Conservation (phyloP, 2,888 invertebrate species). For the Drosophila niveifrons region DNA sequence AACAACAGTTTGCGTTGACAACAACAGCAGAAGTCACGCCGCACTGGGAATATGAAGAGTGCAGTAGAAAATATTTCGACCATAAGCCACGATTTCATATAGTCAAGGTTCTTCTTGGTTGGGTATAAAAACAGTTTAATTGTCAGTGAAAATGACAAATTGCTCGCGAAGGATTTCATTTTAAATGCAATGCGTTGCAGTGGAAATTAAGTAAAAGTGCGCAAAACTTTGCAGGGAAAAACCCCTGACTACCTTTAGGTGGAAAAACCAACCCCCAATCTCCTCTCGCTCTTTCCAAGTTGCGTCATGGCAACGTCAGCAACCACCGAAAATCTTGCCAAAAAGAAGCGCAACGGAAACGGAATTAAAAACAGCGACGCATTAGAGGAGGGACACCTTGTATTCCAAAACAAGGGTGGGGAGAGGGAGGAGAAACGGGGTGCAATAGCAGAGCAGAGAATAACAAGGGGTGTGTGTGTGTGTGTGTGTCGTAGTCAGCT, state of each 20-base stretch:
- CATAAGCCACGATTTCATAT: slow-evolving; percentile 67
- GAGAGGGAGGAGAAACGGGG: slow-evolving; percentile 14
- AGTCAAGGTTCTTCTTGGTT: slow-evolving; percentile 37
- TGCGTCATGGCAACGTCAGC: slow-evolving; percentile 50
- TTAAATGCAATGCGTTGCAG: slow-evolving; percentile 76
- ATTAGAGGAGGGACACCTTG: slow-evolving; percentile 58
- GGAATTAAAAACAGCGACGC: slow-evolving; percentile 63
- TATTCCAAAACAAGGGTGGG: slow-evolving; percentile 3
- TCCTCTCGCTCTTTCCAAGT: background rate
- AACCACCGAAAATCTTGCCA: slow-evolving; percentile 66
- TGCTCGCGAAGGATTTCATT: slow-evolving; percentile 77
- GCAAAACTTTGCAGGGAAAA: slow-evolving; percentile 48
- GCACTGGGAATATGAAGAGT: slow-evolving; percentile 58
- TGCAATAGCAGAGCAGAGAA: slow-evolving; percentile 41
- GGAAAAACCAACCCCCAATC: slow-evolving; percentile 38
- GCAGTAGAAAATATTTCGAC: slow-evolving; percentile 50
- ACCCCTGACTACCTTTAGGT: slow-evolving; percentile 31
- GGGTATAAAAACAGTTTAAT: slow-evolving; percentile 61
- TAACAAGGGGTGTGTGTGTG: slow-evolving; percentile 40
- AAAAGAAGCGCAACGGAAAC: slow-evolving; percentile 52
- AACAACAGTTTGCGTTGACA: slow-evolving; percentile 64
- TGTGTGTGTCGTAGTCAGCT: background rate
- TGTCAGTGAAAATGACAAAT: slow-evolving; percentile 80
- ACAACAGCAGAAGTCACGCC: slow-evolving; percentile 61
- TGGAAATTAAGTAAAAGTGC: slow-evolving; percentile 68